Conservation (phyloP, 2,888 invertebrate species). For the Pristionchus maxplancki region DNA sequence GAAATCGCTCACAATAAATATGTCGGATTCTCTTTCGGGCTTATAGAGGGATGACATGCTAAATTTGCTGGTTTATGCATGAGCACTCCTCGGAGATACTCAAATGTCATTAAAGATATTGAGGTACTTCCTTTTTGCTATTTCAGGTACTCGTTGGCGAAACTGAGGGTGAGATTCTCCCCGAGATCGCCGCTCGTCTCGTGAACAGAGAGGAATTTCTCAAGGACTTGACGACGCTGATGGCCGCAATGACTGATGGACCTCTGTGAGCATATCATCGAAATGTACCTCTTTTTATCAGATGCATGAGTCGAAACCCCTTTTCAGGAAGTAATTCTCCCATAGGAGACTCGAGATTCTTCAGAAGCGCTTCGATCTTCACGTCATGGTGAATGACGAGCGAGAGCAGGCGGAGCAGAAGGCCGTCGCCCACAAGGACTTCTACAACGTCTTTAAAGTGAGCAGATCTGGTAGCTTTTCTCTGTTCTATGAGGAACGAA, state of each 20-base stretch:
- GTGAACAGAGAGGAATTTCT: slow-evolving; percentile 72
- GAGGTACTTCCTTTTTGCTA: no score
- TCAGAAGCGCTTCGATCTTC: slow-evolving; percentile 94
- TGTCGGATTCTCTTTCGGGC: no score
- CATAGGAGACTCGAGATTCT: slow-evolving; percentile 95
- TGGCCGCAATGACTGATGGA: slow-evolving; percentile 93
- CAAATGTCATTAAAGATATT: no score
- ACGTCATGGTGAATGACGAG: slow-evolving; percentile 87
- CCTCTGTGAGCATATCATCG: slow-evolving; percentile 88
- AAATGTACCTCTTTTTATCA: no score
- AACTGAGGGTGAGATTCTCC: slow-evolving; percentile 62
- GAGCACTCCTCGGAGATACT: not conserved
- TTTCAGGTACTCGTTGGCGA: no score
- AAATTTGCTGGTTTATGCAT: not conserved
- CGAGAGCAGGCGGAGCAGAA: slow-evolving; percentile 96
- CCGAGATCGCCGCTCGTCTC: slow-evolving; percentile 62
- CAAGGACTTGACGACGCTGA: slow-evolving; percentile 73
- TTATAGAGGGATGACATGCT: no score
- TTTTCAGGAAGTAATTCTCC: slow-evolving; percentile 95
- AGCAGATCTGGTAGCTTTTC: no score
- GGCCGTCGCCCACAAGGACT: slow-evolving; percentile 96
- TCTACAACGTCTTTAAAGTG: no score
- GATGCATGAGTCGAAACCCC: not conserved
- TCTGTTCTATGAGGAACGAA: no score
- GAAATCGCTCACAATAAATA: no score